Percentiles rank a stretch among this genome's conserved stretches.
These are phyloP conservation scores for Meteorus sp. DNA, from an alignment of 1,140 invertebrate genomes.

Conservation along the genomic window DNA sequence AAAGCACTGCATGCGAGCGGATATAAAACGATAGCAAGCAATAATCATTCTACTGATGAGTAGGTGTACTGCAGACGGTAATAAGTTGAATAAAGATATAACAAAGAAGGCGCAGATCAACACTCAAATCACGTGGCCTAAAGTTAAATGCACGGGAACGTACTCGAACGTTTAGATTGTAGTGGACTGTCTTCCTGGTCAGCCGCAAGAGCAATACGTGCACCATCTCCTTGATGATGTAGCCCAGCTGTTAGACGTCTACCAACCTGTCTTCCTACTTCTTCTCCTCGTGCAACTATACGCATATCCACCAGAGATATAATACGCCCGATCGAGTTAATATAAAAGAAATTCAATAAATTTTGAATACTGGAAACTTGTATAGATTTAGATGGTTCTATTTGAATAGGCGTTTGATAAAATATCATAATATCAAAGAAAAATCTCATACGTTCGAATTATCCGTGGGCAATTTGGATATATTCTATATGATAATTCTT, in stretches of 20 bases:
- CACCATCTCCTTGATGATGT: conserved; percentile 61
- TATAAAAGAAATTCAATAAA: conserved; percentile 4
- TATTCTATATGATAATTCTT: too few species aligned
- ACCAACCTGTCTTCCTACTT: conserved; percentile 63
- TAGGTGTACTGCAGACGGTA: too few species aligned
- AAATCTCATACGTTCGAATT: too few species aligned
- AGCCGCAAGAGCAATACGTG: conserved; percentile 58
- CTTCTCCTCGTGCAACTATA: conserved; percentile 64
- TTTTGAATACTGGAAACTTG: background rate
- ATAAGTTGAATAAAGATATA: background rate
- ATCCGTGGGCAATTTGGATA: too few species aligned
- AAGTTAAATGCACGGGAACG: conserved; percentile 50
- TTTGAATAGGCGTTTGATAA: too few species aligned
- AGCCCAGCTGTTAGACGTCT: conserved; percentile 65
- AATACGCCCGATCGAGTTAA: conserved; percentile 21
- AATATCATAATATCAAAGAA: too few species aligned
- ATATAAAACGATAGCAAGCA: too few species aligned
- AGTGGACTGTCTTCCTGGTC: conserved; percentile 78
- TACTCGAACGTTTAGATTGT: conserved; percentile 78
- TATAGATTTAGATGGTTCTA: too few species aligned
- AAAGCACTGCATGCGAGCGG: too few species aligned
- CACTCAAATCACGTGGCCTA: conserved; percentile 8
- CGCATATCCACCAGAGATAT: conserved; percentile 46
- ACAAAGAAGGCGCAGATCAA: background rate
- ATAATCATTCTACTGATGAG: too few species aligned